Conservation (phyloP, 2,888 invertebrate species). For the Bhutanitis thaidina region DNA sequence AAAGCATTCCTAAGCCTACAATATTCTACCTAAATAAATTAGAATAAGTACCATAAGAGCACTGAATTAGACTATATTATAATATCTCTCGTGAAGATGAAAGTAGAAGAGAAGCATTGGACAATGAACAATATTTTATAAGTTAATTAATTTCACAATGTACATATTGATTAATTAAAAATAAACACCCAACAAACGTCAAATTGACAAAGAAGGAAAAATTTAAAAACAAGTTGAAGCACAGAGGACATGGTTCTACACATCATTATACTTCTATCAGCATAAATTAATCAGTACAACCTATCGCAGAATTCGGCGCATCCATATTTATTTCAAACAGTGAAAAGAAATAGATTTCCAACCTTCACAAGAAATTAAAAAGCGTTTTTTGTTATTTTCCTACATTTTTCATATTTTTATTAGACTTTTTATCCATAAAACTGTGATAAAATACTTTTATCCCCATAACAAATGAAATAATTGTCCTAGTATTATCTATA, state of each 20-base stretch:
- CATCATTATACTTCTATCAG: too few relatives aligned
- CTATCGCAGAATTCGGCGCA: too few relatives aligned
- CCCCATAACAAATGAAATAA: slow-evolving; percentile 35
- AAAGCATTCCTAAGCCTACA: slow-evolving; percentile 14
- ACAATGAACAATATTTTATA: neutral
- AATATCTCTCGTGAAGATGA: slow-evolving; percentile 10
- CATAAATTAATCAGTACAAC: too few relatives aligned
- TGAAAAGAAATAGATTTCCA: neutral
- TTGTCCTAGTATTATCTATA: slow-evolving; percentile 23
- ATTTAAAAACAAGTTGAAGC: neutral
- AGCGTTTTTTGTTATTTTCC: slow-evolving; percentile 62
- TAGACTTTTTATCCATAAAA: slow-evolving; percentile 50
- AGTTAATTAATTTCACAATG: too few relatives aligned
- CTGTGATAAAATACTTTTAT: slow-evolving; percentile 40
- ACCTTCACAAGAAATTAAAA: slow-evolving; percentile 43
- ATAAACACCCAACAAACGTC: too few relatives aligned
- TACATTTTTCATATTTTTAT: slow-evolving; percentile 64
- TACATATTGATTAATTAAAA: too few relatives aligned
- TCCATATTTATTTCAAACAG: neutral
- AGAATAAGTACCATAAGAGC: slow-evolving; percentile 38
- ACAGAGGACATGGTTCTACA: neutral
- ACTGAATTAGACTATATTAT: slow-evolving; percentile 22
- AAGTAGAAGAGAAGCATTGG: neutral
- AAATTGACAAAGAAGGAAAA: too few relatives aligned
- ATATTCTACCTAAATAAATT: slow-evolving; percentile 26